Evolutionary conservation across 2,888 invertebrate genomes (phyloP), one percentile per base, ranked within the genome.

Genomic region (Melanostoma mellinum): DNA sequence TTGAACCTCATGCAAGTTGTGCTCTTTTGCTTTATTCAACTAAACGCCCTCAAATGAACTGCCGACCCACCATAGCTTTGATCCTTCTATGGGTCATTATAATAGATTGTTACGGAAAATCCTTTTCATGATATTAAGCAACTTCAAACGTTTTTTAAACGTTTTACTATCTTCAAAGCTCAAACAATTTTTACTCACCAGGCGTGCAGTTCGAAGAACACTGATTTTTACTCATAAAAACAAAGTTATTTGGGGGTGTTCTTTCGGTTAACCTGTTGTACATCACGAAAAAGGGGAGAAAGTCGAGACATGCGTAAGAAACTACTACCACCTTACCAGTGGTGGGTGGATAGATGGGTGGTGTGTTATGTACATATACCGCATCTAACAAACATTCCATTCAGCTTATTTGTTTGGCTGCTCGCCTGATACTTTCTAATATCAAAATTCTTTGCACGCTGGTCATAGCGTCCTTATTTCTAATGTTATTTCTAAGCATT

Each of bases 91-190:
- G 30, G n/a, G 30, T 46, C 6, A 38, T 46, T 42, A 61, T 44
- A 61, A 20, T 20, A 20, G 20, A 20, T 20, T 20, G 20, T 20
- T 20, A 61, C 60, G 48, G 60, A 53, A 68, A 81, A 52, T 33
- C 36, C 65, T 76, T 81, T 79, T 81, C 71, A 58, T 8, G 58
- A 63, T 74, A 85, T 82, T 85, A 84, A 72, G 69, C 87, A 85
- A 89, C 88, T 88, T 89, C 89, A 90, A 90, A 89, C 88, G 87
- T 85, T 71, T 87, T 86, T 87, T 87, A 88, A 89, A 88, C 87
- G 88, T 87, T 87, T 89, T 88, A 85, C 86, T 88, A 89, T 89
- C 89, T 89, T 89, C 89, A 90, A 90, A 89, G 89, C 89, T 90
- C 89, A 87, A 88, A 89, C 88, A 89, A 90, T 90, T 89, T 88